Percentiles rank a stretch among this genome's conserved stretches.
Conservation (phyloP, 2,113 vertebrate species). For the Silurus asotus region DNA sequence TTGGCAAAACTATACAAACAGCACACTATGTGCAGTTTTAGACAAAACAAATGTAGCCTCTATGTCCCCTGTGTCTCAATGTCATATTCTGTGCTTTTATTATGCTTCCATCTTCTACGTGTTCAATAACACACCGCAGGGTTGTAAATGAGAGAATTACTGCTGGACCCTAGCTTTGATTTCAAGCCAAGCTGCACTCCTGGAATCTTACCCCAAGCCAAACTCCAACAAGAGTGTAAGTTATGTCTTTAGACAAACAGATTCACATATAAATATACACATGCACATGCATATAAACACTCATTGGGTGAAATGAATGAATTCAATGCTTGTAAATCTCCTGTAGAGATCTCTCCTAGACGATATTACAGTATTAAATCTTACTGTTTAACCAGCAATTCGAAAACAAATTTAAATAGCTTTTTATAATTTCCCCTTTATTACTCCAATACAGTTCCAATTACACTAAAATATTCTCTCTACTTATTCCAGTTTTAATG, state of each 20-base stretch:
- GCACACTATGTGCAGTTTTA: background rate
- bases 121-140: background rate
- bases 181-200: background rate
- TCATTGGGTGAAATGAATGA: background rate
- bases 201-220: background rate
- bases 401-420: background rate
- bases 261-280: background rate
- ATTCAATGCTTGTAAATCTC: background rate
- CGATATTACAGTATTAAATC: background rate
- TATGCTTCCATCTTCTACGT: background rate
- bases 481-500: background rate
- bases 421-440: too few relatives aligned
- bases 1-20: background rate
- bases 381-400: background rate
- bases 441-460: too few relatives aligned
- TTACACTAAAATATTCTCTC: too few relatives aligned
- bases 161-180: background rate
- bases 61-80: background rate
- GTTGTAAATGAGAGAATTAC: conserved; percentile 1
- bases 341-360: background rate
- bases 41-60: background rate
- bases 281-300: background rate
- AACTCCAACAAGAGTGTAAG: background rate
- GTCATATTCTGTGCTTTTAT: background rate
- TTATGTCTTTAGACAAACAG: background rate